Base-by-base conservation (phyloP, 1,140 invertebrate genomes). In the Rhagoletis pomonella region DNA sequence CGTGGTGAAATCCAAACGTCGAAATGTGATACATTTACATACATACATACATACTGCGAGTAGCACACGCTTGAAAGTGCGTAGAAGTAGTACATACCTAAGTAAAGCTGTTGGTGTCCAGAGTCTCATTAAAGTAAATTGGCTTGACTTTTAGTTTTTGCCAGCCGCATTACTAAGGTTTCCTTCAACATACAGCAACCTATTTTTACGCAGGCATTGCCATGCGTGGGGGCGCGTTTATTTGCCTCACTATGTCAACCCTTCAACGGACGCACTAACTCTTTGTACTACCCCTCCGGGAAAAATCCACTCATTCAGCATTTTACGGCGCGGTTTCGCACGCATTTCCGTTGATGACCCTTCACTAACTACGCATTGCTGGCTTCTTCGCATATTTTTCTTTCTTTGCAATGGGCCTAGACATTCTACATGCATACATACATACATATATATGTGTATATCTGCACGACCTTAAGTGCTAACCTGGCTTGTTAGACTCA, bases 311-410 rank as follows among this genome's bases (percentile, higher is more conserved):
- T 62, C 60, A 14, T 62, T 62, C 29, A 3, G 5, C 10, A 55
- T 73, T 39, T 10, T 44, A 47, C 9, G 47, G 1, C 19, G 4
- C 73, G 19, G n/a, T 55, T 47, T 17, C 19, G 7, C n/a, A 81
- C 73, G 73, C 47, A 81, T 55, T 81, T 81, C 50, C 73, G 50
- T 10, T 81, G 47, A n/a, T 50, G 67, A 39, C 39, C 67, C 39
- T 44, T 42, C 39, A 73, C 67, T 73, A 73, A 73, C 42, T 39
- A 14, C 9, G 39, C 9, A 1, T 73, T 55, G n/a, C 1, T 81
- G 9, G 44, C 47, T 81, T 81, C 73, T 81, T 81, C 73, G 6
- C 47, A 81, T 55, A 55, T 55, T 58, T 81, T 29, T 0, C 1
- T 29, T 29, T 29, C 29, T 29, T 29, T 12, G 42, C 69, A 50